Base-by-base conservation (phyloP, 2,888 invertebrate genomes). In the Microctonus aethiopoides region DNA sequence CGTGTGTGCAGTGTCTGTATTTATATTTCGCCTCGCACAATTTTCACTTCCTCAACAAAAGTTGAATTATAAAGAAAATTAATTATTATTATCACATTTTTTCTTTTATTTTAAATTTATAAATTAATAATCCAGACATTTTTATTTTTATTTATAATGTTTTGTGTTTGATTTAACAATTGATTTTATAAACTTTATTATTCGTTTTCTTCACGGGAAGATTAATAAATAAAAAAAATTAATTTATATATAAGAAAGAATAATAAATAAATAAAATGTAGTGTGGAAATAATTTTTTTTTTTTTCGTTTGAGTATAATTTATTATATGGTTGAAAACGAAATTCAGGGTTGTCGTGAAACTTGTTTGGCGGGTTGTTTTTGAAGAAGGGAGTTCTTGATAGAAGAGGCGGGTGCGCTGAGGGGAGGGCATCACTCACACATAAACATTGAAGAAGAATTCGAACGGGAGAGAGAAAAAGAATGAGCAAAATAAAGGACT, bases 341-440 rank as follows among this genome's bases (percentile, higher is more conserved):
- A 57, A 32, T 20, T 39, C 26, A 41, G 66, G 52, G 13, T 26
- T 39, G 36, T 13, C 39, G n/a, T 41, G 66, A 41, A 68, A 68
- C 68, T 68, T 56, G 68, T 68, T 63, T 68, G 68, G 68, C 57
- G 62, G 63, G 68, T 68, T 68, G 56, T 63, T 63, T 68, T 56
- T 32, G 54, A 29, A 36, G 61, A n/a, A n/a, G n/a, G n/a, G 61
- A 62, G 24, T 41, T 52, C 54, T 34, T 22, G 57, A 32, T 29
- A 56, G 61, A 57, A 62, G 62, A n/a, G 39, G 26, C 26, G 20
- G 63, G 56, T 60, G 59, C 51, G 29, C 29, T 29, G 29, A 29
- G 16, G 46, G 46, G 16, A 16, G 46, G 16, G 16, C 5, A 1
- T 20, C 46, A 7, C 46, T 46, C 46, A 46, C 46, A 46, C 46